Percentiles rank a stretch among this genome's conserved stretches.
phyloP scores from a whole-genome alignment of 2,888 invertebrate species.

The Vandiemenella viatica region DNA sequence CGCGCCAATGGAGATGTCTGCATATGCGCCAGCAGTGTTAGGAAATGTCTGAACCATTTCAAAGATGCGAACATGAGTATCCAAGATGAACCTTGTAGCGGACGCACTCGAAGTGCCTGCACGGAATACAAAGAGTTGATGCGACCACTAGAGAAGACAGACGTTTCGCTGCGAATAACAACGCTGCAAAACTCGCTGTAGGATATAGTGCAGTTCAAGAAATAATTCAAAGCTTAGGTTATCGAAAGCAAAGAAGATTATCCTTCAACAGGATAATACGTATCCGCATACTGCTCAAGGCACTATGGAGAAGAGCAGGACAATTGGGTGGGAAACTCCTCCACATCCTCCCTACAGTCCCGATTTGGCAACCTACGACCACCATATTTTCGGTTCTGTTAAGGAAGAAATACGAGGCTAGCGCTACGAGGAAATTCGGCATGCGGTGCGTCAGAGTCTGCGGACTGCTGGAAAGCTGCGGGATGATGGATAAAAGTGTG shows the following conservation, averaged over 20 bases:
- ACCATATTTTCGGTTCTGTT: neutral
- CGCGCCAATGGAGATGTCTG: neutral
- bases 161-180: neutral
- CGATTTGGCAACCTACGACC: too few relatives aligned
- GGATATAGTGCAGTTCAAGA: neutral
- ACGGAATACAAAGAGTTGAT: neutral
- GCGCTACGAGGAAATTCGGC: neutral
- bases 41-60: neutral
- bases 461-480: neutral
- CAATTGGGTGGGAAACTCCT: slow-evolving; percentile 1
- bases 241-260: neutral
- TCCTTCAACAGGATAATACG: neutral
- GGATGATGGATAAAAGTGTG: neutral
- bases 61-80: neutral
- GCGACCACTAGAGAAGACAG: neutral
- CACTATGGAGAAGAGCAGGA: neutral
- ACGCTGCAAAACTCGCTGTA: neutral
- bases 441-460: neutral
- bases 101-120: neutral
- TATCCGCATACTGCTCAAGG: neutral
- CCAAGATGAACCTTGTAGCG: neutral
- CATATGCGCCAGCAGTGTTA: neutral
- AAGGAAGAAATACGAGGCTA: neutral
- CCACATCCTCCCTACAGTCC: slow-evolving; percentile 1
- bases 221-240: neutral